Evolutionary conservation across 2,888 invertebrate species (phyloP).

Genomic region (Cephus sareptanus): DNA sequence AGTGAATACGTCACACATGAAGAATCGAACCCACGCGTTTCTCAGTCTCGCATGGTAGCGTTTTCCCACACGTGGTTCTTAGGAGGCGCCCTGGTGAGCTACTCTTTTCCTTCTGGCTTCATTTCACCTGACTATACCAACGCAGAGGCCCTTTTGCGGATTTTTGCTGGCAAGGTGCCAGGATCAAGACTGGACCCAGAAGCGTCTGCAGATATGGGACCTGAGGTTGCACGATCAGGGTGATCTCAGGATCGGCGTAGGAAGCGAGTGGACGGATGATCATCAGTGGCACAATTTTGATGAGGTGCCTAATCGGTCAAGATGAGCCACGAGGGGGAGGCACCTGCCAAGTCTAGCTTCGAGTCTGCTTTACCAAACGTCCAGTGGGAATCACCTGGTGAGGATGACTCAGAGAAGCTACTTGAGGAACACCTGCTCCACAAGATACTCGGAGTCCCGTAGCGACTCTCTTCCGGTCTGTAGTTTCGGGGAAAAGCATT

Average conservation of each 20-base stretch:
- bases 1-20: constrained; percentile 20
- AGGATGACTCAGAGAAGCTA: neutral
- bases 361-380: neutral
- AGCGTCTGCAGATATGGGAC: neutral
- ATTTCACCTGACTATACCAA: constrained; percentile 31
- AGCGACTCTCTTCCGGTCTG: neutral
- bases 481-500: neutral
- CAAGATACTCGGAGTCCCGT: neutral
- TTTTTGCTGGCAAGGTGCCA: too few relatives aligned
- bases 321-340: neutral
- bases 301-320: neutral
- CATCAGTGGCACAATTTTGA: neutral
- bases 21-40: constrained; percentile 36
- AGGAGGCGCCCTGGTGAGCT: constrained; percentile 31
- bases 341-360: neutral
- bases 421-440: neutral
- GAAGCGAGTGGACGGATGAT: neutral
- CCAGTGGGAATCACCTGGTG: neutral
- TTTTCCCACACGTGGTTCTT: constrained; percentile 56
- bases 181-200: neutral
- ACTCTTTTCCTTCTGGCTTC: constrained; percentile 36
- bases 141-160: neutral
- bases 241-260: neutral
- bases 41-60: constrained; percentile 60
- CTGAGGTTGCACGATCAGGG: neutral